Base-by-base conservation (phyloP, 2,888 invertebrate species). In the Anaspis maculata region DNA sequence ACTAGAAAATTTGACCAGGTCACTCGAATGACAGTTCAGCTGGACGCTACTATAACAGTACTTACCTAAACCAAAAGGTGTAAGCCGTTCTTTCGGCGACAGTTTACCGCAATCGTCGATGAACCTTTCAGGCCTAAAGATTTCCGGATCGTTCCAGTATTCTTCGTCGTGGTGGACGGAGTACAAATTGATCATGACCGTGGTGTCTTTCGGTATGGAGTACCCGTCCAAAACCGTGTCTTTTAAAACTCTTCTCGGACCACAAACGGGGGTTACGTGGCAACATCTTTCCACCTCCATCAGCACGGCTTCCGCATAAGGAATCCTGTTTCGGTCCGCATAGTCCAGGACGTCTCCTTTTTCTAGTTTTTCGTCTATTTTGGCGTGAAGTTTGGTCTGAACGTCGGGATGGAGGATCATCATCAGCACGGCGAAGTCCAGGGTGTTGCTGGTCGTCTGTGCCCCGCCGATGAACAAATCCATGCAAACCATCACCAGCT, bases 381-480 rank as follows among this genome's bases (percentile, higher is more conserved):
- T 74, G 0, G 63, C 50, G 23, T 77, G 77, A 7, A 81, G 58
- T 36, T 67, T 66, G 21, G 56, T 61, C 46, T 78, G 76, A 21
- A 79, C 68, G 1, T 73, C 65, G 1, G 72, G 69, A 51, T 78
- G 66, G 25, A 71, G 58, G 1, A 76, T 65, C 41, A 81, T 62
- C 43, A 76, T 71, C 2, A 79, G 62, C 2, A 81, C 59, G 33
- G 74, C 68, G 49, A 74, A 77, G 1, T 72, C 70, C 6, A 77
- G 62, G 0, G 78, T 76, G 50, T 77, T 79, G 42, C 74, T 74
- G 1, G 79, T 80, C 0, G 82, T 83, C 59, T 83, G 80, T 29
- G 76, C 71, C 1, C 82, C 82, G 3, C 79, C 82, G 64, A 81
- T 73, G 14, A 83, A 72, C 26, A 82, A 66, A 55, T 83, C 83